Evolutionary conservation across 2,888 invertebrate species (phyloP), one percentile per base, ranked within the genome.

Genomic region (Acholoe squamosa): DNA sequence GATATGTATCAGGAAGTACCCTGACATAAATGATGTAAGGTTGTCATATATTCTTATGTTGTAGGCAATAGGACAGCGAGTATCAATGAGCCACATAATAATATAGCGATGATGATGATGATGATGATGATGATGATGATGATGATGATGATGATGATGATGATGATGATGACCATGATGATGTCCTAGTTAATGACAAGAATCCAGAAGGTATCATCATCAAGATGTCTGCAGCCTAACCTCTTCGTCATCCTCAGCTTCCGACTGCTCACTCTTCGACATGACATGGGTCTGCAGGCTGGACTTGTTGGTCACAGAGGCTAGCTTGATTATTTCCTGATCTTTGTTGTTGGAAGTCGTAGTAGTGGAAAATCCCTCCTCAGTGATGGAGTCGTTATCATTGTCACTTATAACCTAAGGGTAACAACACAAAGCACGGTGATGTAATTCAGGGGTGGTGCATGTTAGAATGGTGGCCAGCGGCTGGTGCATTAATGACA

Each of bases 391-490:
- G 71, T 28, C 71, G 71, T 71, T 28, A 71, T 71, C 71, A 28
- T 25, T 28, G 28, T 71, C 71, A 71, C 71, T 71, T 71, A 71
- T 25, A 25, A 71, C 71, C 71, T 71, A 71, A 25, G 28, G 71
- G 71, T 14, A 43, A 61, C 71, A 28, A 71, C 71, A 71, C 71
- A 71, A 71, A 71, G 71, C 71, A 71, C 19, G n/a, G 28, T 71
- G 71, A 28, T 14, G 71, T 71, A 22, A 71, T 28, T 71, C 14
- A n/a, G 71, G 71, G 71, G 71, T 14, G 71, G 61, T n/a, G 61
- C n/a, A n/a, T n/a, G 61, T 61, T 61, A 61, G 61, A 43, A 43
- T 43, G 43, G 43, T 43, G 10, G 43, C 43, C 43, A 43, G 43
- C 43, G 43, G 43, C 43, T 43, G 43, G 43, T 43, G 43, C 43